Base-by-base conservation (phyloP, 2,797 vertebrate genomes). In the Pagetopsis macropterus region DNA sequence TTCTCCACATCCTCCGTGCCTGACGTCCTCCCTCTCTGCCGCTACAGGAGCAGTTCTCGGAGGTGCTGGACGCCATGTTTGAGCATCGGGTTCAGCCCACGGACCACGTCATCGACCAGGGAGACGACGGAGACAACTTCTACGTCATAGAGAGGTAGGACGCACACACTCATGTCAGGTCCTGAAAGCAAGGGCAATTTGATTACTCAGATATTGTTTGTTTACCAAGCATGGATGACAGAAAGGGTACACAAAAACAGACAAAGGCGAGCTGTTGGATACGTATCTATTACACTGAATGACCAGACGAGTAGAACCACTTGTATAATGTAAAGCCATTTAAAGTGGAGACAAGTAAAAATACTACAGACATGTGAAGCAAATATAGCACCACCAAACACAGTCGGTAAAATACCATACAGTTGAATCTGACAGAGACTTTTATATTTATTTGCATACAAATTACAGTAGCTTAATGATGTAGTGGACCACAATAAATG, bases 51-150 rank as follows among this genome's bases (percentile, higher is more conserved):
- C 97, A 99, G 87, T 95, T 99, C 80, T 99, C 97, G 88, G 84
- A 99, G 94, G 96, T 99, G 83, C 94, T 99, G 56, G 98, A 99
- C 83, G 98, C 97, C 92, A 99, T 99, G 98, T 99, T 99, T 93
- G 98, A 99, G 90, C 95, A 91, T 63, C 92, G 88, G 78, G 96
- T 99, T 74, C 92, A 97, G 77, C 94, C 96, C 72, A 92, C 94
- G 76, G 98, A 99, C 15, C 98, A 99, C 21, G 97, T 99, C 85
- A 99, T 99, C 69, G 97, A 99, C 93, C 98, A 99, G 94, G 97
- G 97, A 79, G 96, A 98, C 56, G 98, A 99, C 65, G 98, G 98
- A 76, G 98, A 99, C 94, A 99, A 99, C 91, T 99, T 99, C 89
- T 99, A 99, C 79, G 98, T 99, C 50, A 93, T 99, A 70, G 98